Conservation (phyloP, 1,140 invertebrate genomes). For the Ostrea denselamellosa region DNA sequence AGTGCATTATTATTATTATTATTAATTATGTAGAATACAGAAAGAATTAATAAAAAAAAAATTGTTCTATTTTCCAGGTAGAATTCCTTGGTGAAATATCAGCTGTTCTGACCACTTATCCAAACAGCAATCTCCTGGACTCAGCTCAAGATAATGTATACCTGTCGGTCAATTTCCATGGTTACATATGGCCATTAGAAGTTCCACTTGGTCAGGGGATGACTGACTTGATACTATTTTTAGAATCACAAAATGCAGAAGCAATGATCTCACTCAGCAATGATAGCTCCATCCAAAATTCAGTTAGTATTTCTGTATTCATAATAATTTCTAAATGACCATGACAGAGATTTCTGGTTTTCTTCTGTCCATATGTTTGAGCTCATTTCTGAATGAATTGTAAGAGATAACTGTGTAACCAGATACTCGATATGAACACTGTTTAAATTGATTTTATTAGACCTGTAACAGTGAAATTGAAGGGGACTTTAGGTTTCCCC, state of each 20-base stretch:
- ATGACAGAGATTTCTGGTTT: too few species aligned
- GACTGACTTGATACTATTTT: slow-evolving; percentile 60
- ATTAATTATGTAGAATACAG: too few species aligned
- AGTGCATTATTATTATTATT: too few species aligned
- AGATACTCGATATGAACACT: too few species aligned
- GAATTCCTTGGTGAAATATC: slow-evolving; percentile 38
- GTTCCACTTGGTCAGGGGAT: slow-evolving; percentile 83
- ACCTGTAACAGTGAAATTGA: too few species aligned
- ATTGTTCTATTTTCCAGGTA: slow-evolving; percentile 9
- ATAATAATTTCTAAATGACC: too few species aligned
- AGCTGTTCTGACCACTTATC: not conserved
- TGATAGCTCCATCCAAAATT: slow-evolving; percentile 63
- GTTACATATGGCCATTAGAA: slow-evolving; percentile 88
- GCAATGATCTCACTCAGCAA: slow-evolving; percentile 71
- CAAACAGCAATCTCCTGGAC: not conserved
- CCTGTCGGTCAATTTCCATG: slow-evolving; percentile 72
- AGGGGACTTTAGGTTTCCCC: too few species aligned
- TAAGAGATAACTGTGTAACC: too few species aligned
- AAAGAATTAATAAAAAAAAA: not conserved
- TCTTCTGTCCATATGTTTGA: too few species aligned
- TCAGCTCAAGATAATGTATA: not conserved
- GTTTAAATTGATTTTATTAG: too few species aligned
- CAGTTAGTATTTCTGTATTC: slow-evolving; percentile 54
- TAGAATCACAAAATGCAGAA: slow-evolving; percentile 64
- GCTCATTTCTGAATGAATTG: too few species aligned